These are phyloP conservation scores for Catostylus mosaicus DNA, from an alignment of 30 jellyfish, hydroid and myxozoan genomes.

Conservation along the genomic window DNA sequence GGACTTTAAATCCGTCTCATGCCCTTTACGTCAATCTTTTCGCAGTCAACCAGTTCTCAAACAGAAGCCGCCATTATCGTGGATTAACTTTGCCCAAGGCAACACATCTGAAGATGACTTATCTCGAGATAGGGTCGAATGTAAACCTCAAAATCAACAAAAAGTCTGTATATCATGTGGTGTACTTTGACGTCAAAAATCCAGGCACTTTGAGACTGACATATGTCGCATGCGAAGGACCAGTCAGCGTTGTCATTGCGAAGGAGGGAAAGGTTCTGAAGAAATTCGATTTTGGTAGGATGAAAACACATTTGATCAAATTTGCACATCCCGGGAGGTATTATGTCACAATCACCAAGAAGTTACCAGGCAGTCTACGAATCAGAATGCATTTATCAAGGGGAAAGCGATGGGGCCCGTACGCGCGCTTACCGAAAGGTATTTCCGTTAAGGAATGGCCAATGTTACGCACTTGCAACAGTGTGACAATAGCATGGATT, in stretches of 20 bases:
- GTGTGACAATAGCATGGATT: conserved; percentile 68
- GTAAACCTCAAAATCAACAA: conserved; percentile 41
- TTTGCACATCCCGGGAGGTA: conserved; percentile 44
- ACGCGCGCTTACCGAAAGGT: conserved; percentile 58
- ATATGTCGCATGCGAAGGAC: conserved; percentile 56
- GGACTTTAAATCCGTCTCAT: conserved; percentile 7
- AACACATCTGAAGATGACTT: conserved; percentile 2
- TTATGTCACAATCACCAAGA: conserved; percentile 31
- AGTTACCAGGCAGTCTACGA: background rate
- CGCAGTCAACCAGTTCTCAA: conserved; percentile 58
- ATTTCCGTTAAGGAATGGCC: conserved; percentile 68
- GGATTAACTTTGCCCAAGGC: conserved; percentile 39
- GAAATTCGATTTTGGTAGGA: conserved; percentile 10
- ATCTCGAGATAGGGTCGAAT: conserved; percentile 33
- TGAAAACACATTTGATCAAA: conserved; percentile 36
- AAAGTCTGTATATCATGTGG: conserved; percentile 26
- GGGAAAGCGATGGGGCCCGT: conserved; percentile 50
- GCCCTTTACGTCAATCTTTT: conserved; percentile 35
- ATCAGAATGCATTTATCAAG: conserved; percentile 26
- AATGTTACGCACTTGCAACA: conserved; percentile 55
- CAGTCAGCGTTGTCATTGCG: conserved; percentile 28
- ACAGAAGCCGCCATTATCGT: conserved; percentile 52
- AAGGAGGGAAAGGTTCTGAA: conserved; percentile 12
- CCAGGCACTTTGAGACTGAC: conserved; percentile 31
- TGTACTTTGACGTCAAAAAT: conserved; percentile 16